Percentiles rank a stretch among this genome's conserved stretches.
Evolutionary conservation across 2,888 invertebrate genomes (phyloP).

Genomic region (Nipponacmea schrenckii): DNA sequence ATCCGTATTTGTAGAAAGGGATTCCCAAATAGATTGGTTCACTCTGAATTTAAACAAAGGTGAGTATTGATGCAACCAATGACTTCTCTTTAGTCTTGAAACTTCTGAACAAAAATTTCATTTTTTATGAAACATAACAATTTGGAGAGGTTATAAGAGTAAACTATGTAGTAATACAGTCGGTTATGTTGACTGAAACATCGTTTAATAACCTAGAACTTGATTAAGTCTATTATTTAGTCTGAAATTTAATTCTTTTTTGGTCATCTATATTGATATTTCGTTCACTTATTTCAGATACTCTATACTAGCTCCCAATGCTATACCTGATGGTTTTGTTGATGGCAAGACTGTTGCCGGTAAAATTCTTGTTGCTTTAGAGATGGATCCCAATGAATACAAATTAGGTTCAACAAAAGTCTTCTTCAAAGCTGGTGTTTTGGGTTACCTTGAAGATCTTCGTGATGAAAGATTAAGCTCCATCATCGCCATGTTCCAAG

Average conservation of each 20-base stretch:
- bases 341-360: constrained; percentile 77
- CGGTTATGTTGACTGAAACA: too few species aligned
- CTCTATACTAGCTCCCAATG: constrained; percentile 98
- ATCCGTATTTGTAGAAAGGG: constrained; percentile 99
- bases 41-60: constrained; percentile 99
- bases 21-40: constrained; percentile 99
- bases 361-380: constrained; percentile 70
- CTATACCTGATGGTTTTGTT: constrained; percentile 70
- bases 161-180: too few species aligned
- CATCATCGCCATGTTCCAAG: constrained; percentile 91
- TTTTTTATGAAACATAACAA: too few species aligned
- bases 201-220: too few species aligned
- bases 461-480: constrained; percentile 97
- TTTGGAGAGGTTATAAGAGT: too few species aligned
- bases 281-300: constrained; percentile 71
- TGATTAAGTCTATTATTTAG: too few species aligned
- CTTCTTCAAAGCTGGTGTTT: constrained; percentile 99
- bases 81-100: too few species aligned
- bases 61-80: constrained; percentile 71
- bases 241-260: too few species aligned
- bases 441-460: constrained; percentile 99
- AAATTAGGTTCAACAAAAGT: constrained; percentile 99
- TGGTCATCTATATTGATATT: too few species aligned
- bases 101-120: too few species aligned
- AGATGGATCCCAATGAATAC: constrained; percentile 93